Base-by-base conservation (phyloP, 1,140 invertebrate genomes). In the Heliothis virescens region DNA sequence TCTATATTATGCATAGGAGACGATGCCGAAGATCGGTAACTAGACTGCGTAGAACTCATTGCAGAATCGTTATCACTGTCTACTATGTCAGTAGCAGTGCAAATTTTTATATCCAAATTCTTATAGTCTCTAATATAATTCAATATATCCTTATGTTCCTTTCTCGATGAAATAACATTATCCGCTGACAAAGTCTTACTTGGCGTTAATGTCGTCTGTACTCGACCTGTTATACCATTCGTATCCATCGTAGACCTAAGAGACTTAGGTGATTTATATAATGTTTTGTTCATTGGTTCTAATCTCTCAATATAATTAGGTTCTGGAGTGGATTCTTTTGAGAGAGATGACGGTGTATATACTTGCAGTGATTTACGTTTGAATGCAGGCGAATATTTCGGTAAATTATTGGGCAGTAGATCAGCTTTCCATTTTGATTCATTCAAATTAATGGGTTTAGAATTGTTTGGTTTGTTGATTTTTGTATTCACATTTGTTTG, bases 61-160 rank as follows among this genome's bases (percentile, higher is more conserved):
- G 97, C 97, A 9, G 97, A 98, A 90, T 98, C 98, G 87, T 97
- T 98, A 88, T 98, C 97, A 83, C 97, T 98, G 83, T 98, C 97
- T 85, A 97, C 96, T 67, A 95, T 88, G 48, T 95, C 84, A 80
- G 94, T 93, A 29, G 90, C 85, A 18, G 93, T 94, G 62, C 92
- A 92, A 63, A 92, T 89, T 87, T 93, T 94, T 29, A 94, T 89
- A 82, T 94, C 93, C 26, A 92, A 77, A 80, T 94, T 93, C 84
- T 92, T 94, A 57, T 86, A 94, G 67, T 93, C 89, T 18, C 88
- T 83, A 13, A 83, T 71, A 65, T 88, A 82, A 79, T 86, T 89
- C n/a, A 89, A 79, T 73, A 80, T 82, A 79, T 84, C 86, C 82
- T 90, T 93, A 59, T 89, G 88, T 12, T 92, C 87, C 79, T 87